A percentile compares a stretch with the other conserved stretches of the same genome.
These are phyloP conservation scores for Alviniconcha marisindica DNA, from an alignment of 1,140 invertebrate species.

Conservation along the genomic window DNA sequence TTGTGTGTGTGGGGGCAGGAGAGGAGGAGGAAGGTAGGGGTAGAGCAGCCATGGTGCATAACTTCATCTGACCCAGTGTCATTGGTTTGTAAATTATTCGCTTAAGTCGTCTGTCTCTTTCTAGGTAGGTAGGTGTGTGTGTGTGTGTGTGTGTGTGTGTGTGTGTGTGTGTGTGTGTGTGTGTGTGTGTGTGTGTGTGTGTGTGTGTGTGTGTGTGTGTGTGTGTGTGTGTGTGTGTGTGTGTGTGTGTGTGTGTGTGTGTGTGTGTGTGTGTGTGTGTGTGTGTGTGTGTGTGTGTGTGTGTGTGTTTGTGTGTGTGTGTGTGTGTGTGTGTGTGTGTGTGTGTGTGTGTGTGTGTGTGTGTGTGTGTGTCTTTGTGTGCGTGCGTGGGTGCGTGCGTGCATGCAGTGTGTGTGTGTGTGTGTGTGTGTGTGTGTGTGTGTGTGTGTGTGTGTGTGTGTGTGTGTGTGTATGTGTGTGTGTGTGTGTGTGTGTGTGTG, in stretches of 20 bases:
- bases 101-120: not conserved
- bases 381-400: slow-evolving; percentile 1
- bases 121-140: not conserved
- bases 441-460: not conserved
- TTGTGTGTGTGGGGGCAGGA: no score
- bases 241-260: not conserved
- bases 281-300: slow-evolving; percentile 18
- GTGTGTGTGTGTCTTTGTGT: not conserved
- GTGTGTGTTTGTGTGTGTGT: slow-evolving; percentile 26
- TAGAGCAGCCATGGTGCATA: no score
- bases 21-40: no score
- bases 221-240: slow-evolving; percentile 10
- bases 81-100: no score
- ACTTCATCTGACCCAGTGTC: no score
- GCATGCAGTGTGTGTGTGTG: not conserved
- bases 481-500: no score
- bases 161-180: slow-evolving; percentile 20
- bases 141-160: slow-evolving; percentile 23
- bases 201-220: slow-evolving; percentile 29
- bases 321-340: slow-evolving; percentile 33
- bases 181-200: slow-evolving; percentile 22
- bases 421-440: not conserved
- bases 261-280: not conserved
- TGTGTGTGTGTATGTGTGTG: not conserved
- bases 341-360: slow-evolving; percentile 23